Conservation (phyloP, 2,797 vertebrate species). For the Acanthurus leucopareius region DNA sequence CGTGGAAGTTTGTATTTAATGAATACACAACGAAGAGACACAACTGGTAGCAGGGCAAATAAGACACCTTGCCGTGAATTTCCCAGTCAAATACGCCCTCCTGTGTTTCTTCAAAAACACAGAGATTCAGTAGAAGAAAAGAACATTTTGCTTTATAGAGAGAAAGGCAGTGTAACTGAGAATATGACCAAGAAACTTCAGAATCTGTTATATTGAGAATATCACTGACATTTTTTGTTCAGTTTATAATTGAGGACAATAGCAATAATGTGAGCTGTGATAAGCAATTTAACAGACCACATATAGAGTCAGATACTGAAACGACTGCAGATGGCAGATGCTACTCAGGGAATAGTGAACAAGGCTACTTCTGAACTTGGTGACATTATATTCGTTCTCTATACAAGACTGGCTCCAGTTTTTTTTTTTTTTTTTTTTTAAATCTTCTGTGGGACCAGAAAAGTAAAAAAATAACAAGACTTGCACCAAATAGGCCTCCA, state of each 20-base stretch:
- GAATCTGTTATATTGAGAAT: not conserved
- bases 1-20: slow-evolving; percentile 52
- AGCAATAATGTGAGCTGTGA: not conserved
- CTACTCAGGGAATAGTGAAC: not conserved
- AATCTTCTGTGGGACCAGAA: no score
- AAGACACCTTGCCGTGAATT: slow-evolving; percentile 63
- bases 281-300: not conserved
- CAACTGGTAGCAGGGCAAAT: slow-evolving; percentile 58
- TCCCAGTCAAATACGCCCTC: slow-evolving; percentile 37
- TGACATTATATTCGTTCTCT: not conserved
- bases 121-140: slow-evolving; percentile 13
- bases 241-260: slow-evolving; percentile 3
- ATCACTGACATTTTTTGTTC: not conserved
- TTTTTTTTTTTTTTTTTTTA: no score
- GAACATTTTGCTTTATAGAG: slow-evolving; percentile 5
- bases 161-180: not conserved
- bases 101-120: slow-evolving; percentile 41
- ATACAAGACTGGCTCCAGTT: no score
- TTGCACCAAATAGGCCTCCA: not conserved
- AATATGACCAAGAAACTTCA: not conserved
- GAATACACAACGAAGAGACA: slow-evolving; percentile 66
- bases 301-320: not conserved
- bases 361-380: not conserved
- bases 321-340: not conserved
- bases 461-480: no score